These are phyloP conservation scores for Pogonognathellus flavescens DNA, from an alignment of 1,140 invertebrate species.

Conservation along the genomic window DNA sequence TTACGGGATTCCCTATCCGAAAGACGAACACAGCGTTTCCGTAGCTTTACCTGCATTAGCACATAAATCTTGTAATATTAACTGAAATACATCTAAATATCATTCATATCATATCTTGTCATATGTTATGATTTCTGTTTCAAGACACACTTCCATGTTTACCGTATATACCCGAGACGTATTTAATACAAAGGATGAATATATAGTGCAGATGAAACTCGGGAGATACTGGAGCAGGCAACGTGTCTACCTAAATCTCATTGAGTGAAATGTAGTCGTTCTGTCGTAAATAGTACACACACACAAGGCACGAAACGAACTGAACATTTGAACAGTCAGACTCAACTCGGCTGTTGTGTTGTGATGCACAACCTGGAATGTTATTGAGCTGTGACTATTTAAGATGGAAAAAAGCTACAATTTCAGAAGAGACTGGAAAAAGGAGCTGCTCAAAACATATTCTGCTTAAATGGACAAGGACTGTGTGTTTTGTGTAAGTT, in stretches of 20 bases:
- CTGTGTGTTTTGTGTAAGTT: slow-evolving; percentile 19
- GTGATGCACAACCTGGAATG: slow-evolving; percentile 8
- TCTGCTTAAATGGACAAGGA: slow-evolving; percentile 36
- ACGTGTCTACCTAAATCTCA: not conserved
- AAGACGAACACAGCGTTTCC: not conserved
- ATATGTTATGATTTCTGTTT: slow-evolving; percentile 35
- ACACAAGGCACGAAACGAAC: not conserved
- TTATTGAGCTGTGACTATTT: slow-evolving; percentile 16
- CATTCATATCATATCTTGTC: slow-evolving; percentile 16
- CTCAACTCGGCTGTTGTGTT: not conserved
- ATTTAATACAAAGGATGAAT: not conserved
- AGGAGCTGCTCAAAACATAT: slow-evolving; percentile 37
- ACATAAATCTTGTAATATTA: slow-evolving; percentile 49
- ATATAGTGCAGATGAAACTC: not conserved
- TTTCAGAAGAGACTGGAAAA: slow-evolving; percentile 27
- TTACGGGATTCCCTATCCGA: slow-evolving; percentile 3
- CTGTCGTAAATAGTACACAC: not conserved
- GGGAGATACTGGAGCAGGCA: no score
- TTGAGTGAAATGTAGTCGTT: not conserved
- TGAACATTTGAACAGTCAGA: not conserved
- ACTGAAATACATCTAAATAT: slow-evolving; percentile 48
- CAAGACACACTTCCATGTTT: not conserved
- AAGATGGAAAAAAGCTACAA: slow-evolving; percentile 13
- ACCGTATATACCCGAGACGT: not conserved
- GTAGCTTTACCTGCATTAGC: not conserved